A percentile compares a stretch with the other conserved stretches of the same genome.
Evolutionary conservation across 2,888 invertebrate species (phyloP).

Genomic region (Tachina grossa): DNA sequence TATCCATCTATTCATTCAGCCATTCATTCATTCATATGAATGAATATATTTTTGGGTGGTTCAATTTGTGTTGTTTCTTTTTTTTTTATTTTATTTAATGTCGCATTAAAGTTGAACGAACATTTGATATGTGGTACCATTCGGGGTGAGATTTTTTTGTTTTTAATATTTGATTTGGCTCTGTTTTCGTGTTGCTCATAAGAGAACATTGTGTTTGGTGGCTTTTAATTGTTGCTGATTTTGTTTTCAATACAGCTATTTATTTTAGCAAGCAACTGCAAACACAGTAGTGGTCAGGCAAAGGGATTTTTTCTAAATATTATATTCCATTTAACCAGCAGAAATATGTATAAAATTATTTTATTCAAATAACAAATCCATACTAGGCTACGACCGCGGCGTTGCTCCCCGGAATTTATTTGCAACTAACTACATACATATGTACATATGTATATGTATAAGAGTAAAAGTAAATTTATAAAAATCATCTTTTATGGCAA

Average conservation of each 20-base stretch:
- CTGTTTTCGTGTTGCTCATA: constrained; percentile 48
- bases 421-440: neutral
- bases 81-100: constrained; percentile 57
- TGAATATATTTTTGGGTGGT: constrained; percentile 60
- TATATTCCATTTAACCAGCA: too few species aligned
- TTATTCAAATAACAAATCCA: too few species aligned
- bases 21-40: constrained; percentile 33
- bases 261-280: constrained; percentile 11
- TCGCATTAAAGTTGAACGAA: constrained; percentile 68
- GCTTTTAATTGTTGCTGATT: constrained; percentile 46
- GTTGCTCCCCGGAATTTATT: neutral
- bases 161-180: constrained; percentile 47
- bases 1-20: constrained; percentile 11
- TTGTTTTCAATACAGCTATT: constrained; percentile 14
- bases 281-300: too few species aligned
- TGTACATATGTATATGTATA: too few species aligned
- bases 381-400: too few species aligned
- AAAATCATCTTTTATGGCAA: too few species aligned
- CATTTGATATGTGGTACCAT: constrained; percentile 47
- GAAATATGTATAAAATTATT: neutral
- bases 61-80: constrained; percentile 34
- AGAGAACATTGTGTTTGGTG: constrained; percentile 50
- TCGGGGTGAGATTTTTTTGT: constrained; percentile 57
- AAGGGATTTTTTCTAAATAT: too few species aligned
- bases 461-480: too few species aligned